Base-by-base conservation (phyloP, 2,888 invertebrate genomes). In the Autographa gamma region DNA sequence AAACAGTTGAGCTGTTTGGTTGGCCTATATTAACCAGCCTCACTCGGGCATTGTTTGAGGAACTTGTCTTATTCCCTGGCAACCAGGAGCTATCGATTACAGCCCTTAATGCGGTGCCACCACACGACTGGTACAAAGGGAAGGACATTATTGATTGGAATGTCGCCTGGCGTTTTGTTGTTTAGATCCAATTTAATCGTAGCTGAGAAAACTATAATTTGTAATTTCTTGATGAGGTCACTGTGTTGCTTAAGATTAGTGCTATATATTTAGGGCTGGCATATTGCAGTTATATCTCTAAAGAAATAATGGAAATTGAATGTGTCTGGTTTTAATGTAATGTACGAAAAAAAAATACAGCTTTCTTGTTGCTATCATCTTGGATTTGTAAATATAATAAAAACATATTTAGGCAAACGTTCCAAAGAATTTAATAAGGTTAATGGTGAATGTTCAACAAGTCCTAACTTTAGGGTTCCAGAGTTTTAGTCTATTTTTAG, bases 31-130 rank as follows among this genome's bases (percentile, higher is more conserved):
- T 54, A 66, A 52, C 48, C n/a, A 48, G 6, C 16, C 48, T 41
- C 63, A 65, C 54, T 62, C 38, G 16, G 2, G 18, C 32, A 25
- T 52, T 78, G 66, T 74, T 77, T 77, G 73, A 48, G 52, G 54
- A 52, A 34, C 58, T 58, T 34, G 65, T 38, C 16, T 77, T 63
- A 70, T 54, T 65, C 60, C 79, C 60, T 71, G 60, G 75, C 65
- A 79, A 77, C 77, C 65, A 41, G 43, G 18, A 41, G 19, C 54
- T 77, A 79, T 77, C 25, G 79, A 79, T 67, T 65, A 56, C 43
- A n/a, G 75, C 60, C 79, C 75, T 71, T 59, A 32, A 66, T 38
- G 65, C 63, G 34, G 77, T 77, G 43, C 75, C 70, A 74, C 9
- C 63, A 58, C 18, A 43, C n/a, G 52, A 18, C 60, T 70, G 79